Conservation (phyloP, 2,888 invertebrate genomes). For the Metellina segmentata region DNA sequence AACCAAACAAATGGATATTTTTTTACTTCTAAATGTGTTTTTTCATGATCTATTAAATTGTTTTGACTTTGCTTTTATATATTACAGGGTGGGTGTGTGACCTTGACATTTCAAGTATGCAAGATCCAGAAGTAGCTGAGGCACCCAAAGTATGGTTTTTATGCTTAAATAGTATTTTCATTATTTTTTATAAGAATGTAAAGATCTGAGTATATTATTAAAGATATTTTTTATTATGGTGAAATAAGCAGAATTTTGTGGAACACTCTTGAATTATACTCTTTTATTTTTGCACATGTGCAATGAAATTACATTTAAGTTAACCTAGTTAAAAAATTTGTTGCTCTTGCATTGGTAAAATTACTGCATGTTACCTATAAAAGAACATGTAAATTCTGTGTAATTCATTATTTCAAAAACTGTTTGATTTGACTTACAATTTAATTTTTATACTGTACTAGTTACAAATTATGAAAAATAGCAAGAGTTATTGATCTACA, state of each 20-base stretch:
- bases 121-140: slow-evolving; percentile 69
- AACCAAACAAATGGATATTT: neutral
- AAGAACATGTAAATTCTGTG: too few relatives aligned
- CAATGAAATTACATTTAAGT: neutral
- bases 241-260: neutral
- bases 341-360: neutral
- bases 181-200: too few relatives aligned
- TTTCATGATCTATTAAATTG: neutral
- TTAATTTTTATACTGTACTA: too few relatives aligned
- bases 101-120: slow-evolving; percentile 54
- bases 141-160: slow-evolving; percentile 54
- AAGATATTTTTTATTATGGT: neutral
- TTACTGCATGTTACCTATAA: too few relatives aligned
- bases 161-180: too few relatives aligned
- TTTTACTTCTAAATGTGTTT: neutral
- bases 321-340: neutral
- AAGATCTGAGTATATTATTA: neutral
- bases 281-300: neutral
- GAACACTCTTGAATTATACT: neutral
- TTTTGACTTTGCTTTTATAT: neutral
- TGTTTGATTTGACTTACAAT: too few relatives aligned
- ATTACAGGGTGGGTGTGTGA: slow-evolving; percentile 47
- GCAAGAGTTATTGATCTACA: too few relatives aligned
- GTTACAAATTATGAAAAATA: too few relatives aligned
- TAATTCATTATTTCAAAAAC: too few relatives aligned